These are phyloP conservation scores for Ranitomeya variabilis DNA, from an alignment of 2,113 vertebrate genomes.

Conservation along the genomic window DNA sequence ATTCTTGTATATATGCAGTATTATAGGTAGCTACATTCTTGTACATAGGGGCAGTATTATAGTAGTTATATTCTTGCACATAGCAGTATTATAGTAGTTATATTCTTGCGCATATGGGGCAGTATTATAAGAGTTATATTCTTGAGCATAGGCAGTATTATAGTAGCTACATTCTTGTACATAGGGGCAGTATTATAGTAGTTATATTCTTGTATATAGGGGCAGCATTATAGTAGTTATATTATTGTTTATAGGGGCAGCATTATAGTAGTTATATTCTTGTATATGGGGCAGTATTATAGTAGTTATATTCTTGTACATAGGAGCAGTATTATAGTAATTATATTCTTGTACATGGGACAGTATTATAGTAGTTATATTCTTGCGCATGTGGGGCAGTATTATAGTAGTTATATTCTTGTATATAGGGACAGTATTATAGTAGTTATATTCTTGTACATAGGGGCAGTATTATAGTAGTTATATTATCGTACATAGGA, in stretches of 20 bases:
- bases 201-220: no score
- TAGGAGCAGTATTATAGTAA: background rate
- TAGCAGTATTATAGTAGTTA: slow-evolving; percentile 2
- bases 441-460: background rate
- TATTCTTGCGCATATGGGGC: background rate
- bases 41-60: background rate
- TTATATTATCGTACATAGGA: background rate
- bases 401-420: background rate
- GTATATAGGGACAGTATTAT: background rate
- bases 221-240: background rate
- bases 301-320: slow-evolving; percentile 2
- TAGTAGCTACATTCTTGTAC: background rate
- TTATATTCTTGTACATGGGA: background rate
- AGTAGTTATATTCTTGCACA: background rate
- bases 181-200: no score
- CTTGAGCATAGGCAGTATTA: slow-evolving; percentile 4
- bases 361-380: slow-evolving; percentile 6
- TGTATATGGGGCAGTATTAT: background rate
- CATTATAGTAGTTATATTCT: slow-evolving; percentile 5
- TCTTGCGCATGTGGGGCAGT: background rate
- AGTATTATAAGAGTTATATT: slow-evolving; percentile 11
- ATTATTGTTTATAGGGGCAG: background rate
- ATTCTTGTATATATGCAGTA: no score
- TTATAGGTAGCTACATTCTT: background rate
- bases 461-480: background rate